Evolutionary conservation across 2,888 invertebrate species (phyloP).

Genomic region (Aethes cnicana): DNA sequence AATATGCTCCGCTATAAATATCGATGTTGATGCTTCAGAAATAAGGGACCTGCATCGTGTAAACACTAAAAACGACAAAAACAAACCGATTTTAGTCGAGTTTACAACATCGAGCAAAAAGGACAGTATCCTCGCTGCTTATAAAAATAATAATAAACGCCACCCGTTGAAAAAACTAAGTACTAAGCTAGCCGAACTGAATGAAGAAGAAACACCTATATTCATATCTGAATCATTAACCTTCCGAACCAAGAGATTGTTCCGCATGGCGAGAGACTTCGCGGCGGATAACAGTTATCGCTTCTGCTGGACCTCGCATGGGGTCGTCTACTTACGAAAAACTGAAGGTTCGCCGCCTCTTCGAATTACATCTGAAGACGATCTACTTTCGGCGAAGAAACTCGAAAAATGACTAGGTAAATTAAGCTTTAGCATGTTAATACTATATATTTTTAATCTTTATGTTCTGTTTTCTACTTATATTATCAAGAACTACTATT

Average conservation of each 20-base stretch:
- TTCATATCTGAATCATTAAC: not conserved
- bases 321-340: not conserved
- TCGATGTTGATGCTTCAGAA: not conserved
- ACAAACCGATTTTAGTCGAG: not conserved
- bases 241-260: not conserved
- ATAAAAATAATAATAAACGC: not conserved
- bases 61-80: not conserved
- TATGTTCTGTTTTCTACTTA: no score
- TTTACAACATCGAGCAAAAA: not conserved
- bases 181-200: not conserved
- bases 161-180: not conserved
- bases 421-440: no score
- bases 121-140: not conserved
- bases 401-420: no score
- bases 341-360: not conserved
- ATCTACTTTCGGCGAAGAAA: no score
- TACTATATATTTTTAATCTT: no score
- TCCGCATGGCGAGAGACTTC: not conserved
- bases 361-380: not conserved
- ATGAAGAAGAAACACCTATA: not conserved
- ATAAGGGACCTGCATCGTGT: not conserved
- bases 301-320: not conserved
- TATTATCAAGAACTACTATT: no score
- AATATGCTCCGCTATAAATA: not conserved
- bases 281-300: not conserved